phyloP scores from a whole-genome alignment of 64 coral and sea anemone genomes.

The Stichodactyla helianthus region DNA sequence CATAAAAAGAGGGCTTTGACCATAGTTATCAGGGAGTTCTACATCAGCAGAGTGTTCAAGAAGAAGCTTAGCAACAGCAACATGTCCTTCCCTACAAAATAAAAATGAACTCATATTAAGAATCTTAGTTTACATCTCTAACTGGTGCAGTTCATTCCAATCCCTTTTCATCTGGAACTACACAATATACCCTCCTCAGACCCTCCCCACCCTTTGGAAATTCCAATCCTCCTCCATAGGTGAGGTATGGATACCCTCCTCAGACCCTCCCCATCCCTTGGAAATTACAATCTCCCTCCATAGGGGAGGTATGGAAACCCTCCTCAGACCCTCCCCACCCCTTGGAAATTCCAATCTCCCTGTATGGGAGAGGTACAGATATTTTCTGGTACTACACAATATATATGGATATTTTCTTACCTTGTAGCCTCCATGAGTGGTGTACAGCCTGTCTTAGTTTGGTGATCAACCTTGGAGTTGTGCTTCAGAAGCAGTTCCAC shows the following conservation, averaged over 20 bases:
- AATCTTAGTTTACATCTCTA: too few species aligned
- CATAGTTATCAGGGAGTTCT: conserved; percentile 98
- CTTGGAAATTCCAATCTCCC: neutral
- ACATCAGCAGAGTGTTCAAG: conserved; percentile 88
- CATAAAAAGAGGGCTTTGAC: conserved; percentile 99
- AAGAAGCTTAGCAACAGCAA: conserved; percentile 77
- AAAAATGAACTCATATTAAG: neutral
- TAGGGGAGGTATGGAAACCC: neutral
- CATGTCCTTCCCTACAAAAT: conserved; percentile 84
- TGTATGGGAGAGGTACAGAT: neutral
- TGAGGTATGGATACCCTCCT: neutral
- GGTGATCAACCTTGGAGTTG: conserved; percentile 91
- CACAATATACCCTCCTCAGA: too few species aligned
- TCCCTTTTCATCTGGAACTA: too few species aligned
- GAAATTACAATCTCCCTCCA: neutral
- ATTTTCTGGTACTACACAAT: too few species aligned
- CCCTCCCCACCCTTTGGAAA: neutral
- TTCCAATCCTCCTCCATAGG: neutral
- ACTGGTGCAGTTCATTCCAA: too few species aligned
- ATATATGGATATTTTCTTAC: neutral
- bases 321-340: neutral
- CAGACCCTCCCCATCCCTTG: neutral
- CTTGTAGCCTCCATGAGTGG: conserved; percentile 99
- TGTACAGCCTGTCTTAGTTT: conserved; percentile 98
- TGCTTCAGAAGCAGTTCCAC: conserved; percentile 90